Base-by-base conservation (phyloP, 1,140 invertebrate species). In the Bombus sibiricus region DNA sequence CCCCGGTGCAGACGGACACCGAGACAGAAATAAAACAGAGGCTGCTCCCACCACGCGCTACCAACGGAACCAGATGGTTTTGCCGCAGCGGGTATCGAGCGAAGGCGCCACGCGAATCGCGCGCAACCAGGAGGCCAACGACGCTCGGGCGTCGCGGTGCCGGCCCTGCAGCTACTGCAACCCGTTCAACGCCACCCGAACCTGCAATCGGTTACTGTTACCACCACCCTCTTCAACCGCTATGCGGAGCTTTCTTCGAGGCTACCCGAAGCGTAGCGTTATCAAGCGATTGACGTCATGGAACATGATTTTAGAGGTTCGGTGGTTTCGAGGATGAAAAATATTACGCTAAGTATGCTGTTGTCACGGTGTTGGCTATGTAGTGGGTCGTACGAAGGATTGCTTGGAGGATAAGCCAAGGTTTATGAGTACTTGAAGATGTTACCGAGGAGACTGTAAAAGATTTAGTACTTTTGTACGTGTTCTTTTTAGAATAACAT, bases 11-110 rank as follows among this genome's bases (percentile, higher is more conserved):
- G 86, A 77, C 28, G 72, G 22, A 78, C 78, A 73, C 77, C 79
- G 87, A 85, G 92, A 94, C 93, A 87, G 92, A 95, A 94, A 94
- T 95, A 94, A 94, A 94, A 93, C 91, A 87, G 89, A 94, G 92
- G 89, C 88, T 86, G 85, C 91, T 93, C 92, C 93, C 89, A 92
- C 93, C 85, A 92, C 84, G 74, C 47, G 68, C 64, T 88, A 82
- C 66, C 78, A 83, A 71, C 66, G 77, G 74, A 72, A 85, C 83
- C 85, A n/a, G 81, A 87, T 79, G 68, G 43, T 81, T 90, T 73
- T 82, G 78, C 86, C 77, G 89, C 88, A 88, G 87, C 86, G 85
- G 74, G 57, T 91, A 90, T 91, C 89, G 89, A 91, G 78, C 89
- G 88, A 68, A n/a, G 68, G 59, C 71, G 64, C 32, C 72, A 66